These are phyloP conservation scores for Nomia melanderi DNA, from an alignment of 1,140 invertebrate species.

Conservation along the genomic window DNA sequence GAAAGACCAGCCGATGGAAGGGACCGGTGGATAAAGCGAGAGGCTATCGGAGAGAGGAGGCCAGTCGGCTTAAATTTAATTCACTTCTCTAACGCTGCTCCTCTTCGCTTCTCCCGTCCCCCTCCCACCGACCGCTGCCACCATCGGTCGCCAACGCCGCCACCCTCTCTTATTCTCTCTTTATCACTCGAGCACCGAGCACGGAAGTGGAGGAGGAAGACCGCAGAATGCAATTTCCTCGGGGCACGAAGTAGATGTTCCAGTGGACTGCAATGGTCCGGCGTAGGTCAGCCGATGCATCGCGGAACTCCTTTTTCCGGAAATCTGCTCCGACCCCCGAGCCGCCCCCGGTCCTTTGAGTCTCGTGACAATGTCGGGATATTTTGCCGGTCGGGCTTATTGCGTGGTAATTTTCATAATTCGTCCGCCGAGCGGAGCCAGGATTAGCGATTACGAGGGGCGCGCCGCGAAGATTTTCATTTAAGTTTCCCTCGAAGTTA, in stretches of 20 bases:
- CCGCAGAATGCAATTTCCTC: constrained; percentile 67
- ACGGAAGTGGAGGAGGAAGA: constrained; percentile 45
- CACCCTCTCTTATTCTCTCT: constrained; percentile 53
- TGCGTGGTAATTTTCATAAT: constrained; percentile 28
- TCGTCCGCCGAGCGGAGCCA: background rate
- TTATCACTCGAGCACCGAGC: constrained; percentile 46
- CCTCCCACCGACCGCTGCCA: background rate
- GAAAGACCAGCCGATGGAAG: constrained; percentile 29
- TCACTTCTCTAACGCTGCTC: constrained; percentile 54
- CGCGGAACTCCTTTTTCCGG: background rate
- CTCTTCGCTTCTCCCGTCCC: background rate
- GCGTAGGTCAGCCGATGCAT: constrained; percentile 1
- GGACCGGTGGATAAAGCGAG: constrained; percentile 15
- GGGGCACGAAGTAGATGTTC: constrained; percentile 50
- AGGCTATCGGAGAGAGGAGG: constrained; percentile 17
- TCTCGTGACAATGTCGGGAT: background rate
- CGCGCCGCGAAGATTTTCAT: background rate
- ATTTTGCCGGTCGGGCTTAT: background rate
- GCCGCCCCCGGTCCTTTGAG: background rate
- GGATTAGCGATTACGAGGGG: background rate
- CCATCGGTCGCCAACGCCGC: background rate
- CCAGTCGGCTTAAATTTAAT: constrained; percentile 62
- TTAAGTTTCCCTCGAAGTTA: background rate
- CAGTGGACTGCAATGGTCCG: constrained; percentile 35
- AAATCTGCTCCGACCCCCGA: constrained; percentile 9